phyloP scores from a whole-genome alignment of 1,140 invertebrate species.

The Colletes latitarsis region DNA sequence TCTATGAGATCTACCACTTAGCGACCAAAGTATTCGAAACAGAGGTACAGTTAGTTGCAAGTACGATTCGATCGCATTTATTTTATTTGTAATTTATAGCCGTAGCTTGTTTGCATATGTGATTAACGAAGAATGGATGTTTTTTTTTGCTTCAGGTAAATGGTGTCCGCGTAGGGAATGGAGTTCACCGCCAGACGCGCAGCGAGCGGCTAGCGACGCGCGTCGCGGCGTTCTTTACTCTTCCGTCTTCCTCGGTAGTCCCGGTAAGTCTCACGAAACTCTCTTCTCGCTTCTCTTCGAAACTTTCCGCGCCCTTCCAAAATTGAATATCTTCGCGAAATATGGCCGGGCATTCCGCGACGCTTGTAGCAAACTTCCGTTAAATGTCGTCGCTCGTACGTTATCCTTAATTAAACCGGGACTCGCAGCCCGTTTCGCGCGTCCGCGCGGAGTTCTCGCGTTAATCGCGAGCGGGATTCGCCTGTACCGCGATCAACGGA shows the following conservation, averaged over 20 bases:
- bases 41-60: too few relatives aligned
- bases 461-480: conserved; percentile 9
- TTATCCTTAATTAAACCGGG: conserved; percentile 37
- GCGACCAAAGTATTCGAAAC: too few relatives aligned
- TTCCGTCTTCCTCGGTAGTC: conserved; percentile 94
- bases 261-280: conserved; percentile 84
- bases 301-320: background rate
- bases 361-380: background rate
- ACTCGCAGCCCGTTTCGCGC: background rate
- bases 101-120: background rate
- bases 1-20: too few relatives aligned
- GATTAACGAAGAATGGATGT: conserved; percentile 40
- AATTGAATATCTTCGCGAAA: conserved; percentile 28
- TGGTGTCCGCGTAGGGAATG: conserved; percentile 94
- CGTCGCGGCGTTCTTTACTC: conserved; percentile 90
- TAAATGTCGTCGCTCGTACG: background rate
- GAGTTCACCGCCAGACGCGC: conserved; percentile 90
- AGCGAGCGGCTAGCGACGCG: conserved; percentile 86
- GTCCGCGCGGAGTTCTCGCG: background rate
- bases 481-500: background rate
- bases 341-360: background rate
- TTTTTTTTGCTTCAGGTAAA: conserved; percentile 87
- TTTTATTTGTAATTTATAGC: too few relatives aligned
- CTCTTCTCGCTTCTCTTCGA: background rate
- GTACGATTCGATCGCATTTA: too few relatives aligned